Percentiles rank a stretch among this genome's conserved stretches.
Evolutionary conservation across 2,888 invertebrate species (phyloP).

Genomic region (Scaptomyza cyrtandrae): DNA sequence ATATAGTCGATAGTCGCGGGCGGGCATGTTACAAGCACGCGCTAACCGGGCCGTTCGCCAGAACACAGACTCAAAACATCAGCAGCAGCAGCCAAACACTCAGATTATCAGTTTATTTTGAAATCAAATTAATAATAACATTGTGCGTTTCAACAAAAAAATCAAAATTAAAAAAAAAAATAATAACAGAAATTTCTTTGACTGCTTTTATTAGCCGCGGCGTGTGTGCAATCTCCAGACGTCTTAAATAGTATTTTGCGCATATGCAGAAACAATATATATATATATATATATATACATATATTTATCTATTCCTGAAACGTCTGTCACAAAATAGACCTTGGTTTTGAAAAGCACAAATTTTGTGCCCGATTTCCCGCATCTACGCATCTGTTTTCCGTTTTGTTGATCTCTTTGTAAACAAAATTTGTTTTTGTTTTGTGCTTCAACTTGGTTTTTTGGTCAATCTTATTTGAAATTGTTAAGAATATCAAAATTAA

Average conservation of each 20-base stretch:
- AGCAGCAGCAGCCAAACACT: constrained; percentile 17
- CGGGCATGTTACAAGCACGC: constrained; percentile 47
- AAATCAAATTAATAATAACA: neutral
- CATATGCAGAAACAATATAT: neutral
- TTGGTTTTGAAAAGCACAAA: constrained; percentile 21
- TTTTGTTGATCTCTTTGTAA: constrained; percentile 64
- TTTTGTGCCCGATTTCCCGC: constrained; percentile 7
- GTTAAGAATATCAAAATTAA: neutral
- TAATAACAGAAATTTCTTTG: constrained; percentile 13
- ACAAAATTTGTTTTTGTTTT: constrained; percentile 54
- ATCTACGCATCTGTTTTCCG: constrained; percentile 32
- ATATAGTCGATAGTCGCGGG: no score
- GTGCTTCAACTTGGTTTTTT: constrained; percentile 1
- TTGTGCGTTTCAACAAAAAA: constrained; percentile 4
- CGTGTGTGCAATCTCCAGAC: constrained; percentile 42
- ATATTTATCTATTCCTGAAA: constrained; percentile 7
- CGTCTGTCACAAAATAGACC: constrained; percentile 18
- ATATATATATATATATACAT: constrained; percentile 14
- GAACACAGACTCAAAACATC: constrained; percentile 55
- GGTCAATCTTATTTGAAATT: no score
- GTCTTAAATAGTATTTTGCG: constrained; percentile 15
- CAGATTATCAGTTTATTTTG: neutral
- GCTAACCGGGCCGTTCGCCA: constrained; percentile 66
- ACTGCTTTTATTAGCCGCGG: constrained; percentile 42
- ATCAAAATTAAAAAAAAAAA: neutral